Percentiles rank a stretch among this genome's conserved stretches.
These are phyloP conservation scores for Macrosteles quadrilineatus DNA, from an alignment of 1,140 invertebrate species.

Conservation along the genomic window DNA sequence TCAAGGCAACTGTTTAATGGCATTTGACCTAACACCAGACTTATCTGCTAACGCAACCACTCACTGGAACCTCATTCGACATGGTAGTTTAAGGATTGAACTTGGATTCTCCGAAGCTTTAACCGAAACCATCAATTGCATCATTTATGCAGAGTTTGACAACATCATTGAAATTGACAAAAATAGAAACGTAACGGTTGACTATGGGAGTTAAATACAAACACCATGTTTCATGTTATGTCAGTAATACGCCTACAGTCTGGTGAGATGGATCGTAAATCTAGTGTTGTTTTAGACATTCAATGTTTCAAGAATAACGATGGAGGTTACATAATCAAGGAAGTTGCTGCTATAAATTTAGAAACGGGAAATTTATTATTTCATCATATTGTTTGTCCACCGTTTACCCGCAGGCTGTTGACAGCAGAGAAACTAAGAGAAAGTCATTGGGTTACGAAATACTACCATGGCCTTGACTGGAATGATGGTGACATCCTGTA, in stretches of 20 bases:
- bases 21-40: slow-evolving; percentile 48
- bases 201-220: slow-evolving; percentile 38
- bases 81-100: slow-evolving; percentile 45
- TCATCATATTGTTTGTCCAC: not conserved
- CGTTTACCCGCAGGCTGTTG: not conserved
- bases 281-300: not conserved
- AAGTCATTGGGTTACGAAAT: not conserved
- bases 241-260: too few relatives aligned
- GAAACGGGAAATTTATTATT: not conserved
- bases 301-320: not conserved
- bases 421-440: not conserved
- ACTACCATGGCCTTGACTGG: not conserved
- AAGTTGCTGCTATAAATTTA: not conserved
- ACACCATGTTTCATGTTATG: too few relatives aligned
- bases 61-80: slow-evolving; percentile 47
- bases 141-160: slow-evolving; percentile 48
- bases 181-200: slow-evolving; percentile 41
- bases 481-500: not conserved
- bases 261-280: not conserved
- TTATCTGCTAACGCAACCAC: slow-evolving; percentile 44
- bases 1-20: slow-evolving; percentile 43
- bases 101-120: slow-evolving; percentile 44
- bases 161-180: slow-evolving; percentile 46
- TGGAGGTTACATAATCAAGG: not conserved
- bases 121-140: slow-evolving; percentile 43